Evolutionary conservation across 2,888 invertebrate genomes (phyloP), one percentile per base, ranked within the genome.

Genomic region (Drosophila melanocephala): DNA sequence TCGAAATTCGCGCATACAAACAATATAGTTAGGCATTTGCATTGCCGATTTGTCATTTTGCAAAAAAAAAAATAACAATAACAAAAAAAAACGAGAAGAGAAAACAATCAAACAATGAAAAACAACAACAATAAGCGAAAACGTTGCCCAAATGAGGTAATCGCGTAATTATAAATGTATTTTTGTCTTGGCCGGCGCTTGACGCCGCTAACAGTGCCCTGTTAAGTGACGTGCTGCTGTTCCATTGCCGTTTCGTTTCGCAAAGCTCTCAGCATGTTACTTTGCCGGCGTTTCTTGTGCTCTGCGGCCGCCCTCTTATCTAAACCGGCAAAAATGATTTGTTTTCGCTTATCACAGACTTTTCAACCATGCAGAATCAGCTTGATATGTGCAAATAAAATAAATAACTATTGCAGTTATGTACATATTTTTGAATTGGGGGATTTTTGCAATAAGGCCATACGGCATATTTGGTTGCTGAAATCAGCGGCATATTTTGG

Each of bases 61-160:
- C 69, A 65, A 26, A 35, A 30, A 68, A 70, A 59, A 75, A 52
- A 68, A 69, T 22, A 12, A 2, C 44, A 44, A 44, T 14, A 44
- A 26, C 47, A 47, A 22, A 44, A 26, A 26, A 26, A 47, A 16
- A 9, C 9, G 33, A 52, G 52, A 64, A 59, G 60, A 62, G 61
- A 73, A 77, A 53, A 61, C 56, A 79, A 71, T 62, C 42, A 75
- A 52, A 19, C 57, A 57, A 58, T 14, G 28, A 22, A 64, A 9
- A 65, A 55, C 26, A 75, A 82, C 52, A 79, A 75, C 56, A 67
- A 62, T 47, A 30, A 52, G 70, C 95, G 95, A 86, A 90, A 84
- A 56, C 69, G 68, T 84, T 89, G 85, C 69, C 90, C 89, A 88
- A 87, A 91, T 92, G 92, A 92, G 92, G 92, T 92, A 92, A 92